phyloP scores from a whole-genome alignment of 1,140 invertebrate species.

The Aradophagus sp. region DNA sequence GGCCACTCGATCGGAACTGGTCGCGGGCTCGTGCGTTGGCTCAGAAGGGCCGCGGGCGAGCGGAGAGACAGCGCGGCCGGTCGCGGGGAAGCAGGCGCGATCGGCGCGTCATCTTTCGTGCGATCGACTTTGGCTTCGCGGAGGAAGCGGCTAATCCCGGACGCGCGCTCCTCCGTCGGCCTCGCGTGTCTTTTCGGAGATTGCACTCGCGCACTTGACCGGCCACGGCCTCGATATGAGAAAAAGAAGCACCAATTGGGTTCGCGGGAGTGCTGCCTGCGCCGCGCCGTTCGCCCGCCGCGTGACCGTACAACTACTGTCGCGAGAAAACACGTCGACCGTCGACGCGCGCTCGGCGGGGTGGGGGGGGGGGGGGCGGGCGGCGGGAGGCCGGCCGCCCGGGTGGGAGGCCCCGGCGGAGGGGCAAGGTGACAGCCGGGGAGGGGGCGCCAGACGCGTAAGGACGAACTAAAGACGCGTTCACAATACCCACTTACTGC shows the following conservation, averaged over 20 bases:
- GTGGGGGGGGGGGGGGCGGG: background rate
- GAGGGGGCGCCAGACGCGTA: slow-evolving; percentile 38
- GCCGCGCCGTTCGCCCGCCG: slow-evolving; percentile 19
- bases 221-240: too few species aligned
- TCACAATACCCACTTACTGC: slow-evolving; percentile 39
- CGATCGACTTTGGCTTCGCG: too few species aligned
- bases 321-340: slow-evolving; percentile 20
- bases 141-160: slow-evolving; percentile 48
- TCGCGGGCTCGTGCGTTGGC: background rate
- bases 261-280: background rate
- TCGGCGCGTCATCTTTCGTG: too few species aligned
- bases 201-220: too few species aligned
- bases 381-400: too few species aligned
- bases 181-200: too few species aligned
- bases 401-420: background rate
- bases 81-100: slow-evolving; percentile 21
- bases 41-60: background rate
- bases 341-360: slow-evolving; percentile 1
- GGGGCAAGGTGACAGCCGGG: background rate
- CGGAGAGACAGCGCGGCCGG: slow-evolving; percentile 20
- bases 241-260: too few species aligned
- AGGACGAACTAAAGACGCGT: slow-evolving; percentile 51
- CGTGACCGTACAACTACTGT: slow-evolving; percentile 41
- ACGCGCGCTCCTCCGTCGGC: slow-evolving; percentile 36
- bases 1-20: background rate